Evolutionary conservation across 2,888 invertebrate genomes (phyloP), one percentile per base, ranked within the genome.

Genomic region (Erannis defoliaria): DNA sequence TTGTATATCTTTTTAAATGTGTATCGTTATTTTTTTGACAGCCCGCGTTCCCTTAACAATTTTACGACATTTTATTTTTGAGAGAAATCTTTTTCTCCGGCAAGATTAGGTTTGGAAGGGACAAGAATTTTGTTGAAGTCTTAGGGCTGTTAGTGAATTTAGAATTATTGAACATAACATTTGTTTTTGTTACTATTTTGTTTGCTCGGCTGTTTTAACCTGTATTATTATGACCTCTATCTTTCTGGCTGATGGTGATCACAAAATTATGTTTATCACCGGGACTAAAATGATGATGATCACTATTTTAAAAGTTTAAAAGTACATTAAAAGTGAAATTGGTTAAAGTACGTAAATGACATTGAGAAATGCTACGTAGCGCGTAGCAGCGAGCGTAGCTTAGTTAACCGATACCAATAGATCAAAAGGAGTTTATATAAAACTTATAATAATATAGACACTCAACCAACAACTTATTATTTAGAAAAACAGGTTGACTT

Each of bases 11-110:
- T 85, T 88, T 89, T 88, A 86, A 89, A 90, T 84, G 84, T 81
- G 83, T 80, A 81, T 79, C 78, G 86, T 83, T 88, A 90, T 90
- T 90, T 89, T 89, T 90, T 81, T 90, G 90, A 90, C 90, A 90
- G 85, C 82, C 78, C 76, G 72, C 74, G 62, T 64, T 66, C 82
- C 80, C 78, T 73, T 74, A 76, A 76, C 78, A 77, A 81, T 81
- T 77, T 80, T 77, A 75, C 77, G 76, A 77, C 72, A 75, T 76
- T 82, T 82, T 78, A 80, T 80, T 75, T 61, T 71, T 68, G 69
- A 71, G 62, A 70, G 54, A 64, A 73, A 72, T 66, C 50, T 55
- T 55, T 58, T 64, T 45, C 43, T 38, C 37, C 53, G 58, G 21
- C 8, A 37, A 66, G 62, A 64, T 70, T 64, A 66, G 62, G 56